These are phyloP conservation scores for Podabrus alpinus DNA, from an alignment of 2,888 invertebrate species.

Conservation along the genomic window DNA sequence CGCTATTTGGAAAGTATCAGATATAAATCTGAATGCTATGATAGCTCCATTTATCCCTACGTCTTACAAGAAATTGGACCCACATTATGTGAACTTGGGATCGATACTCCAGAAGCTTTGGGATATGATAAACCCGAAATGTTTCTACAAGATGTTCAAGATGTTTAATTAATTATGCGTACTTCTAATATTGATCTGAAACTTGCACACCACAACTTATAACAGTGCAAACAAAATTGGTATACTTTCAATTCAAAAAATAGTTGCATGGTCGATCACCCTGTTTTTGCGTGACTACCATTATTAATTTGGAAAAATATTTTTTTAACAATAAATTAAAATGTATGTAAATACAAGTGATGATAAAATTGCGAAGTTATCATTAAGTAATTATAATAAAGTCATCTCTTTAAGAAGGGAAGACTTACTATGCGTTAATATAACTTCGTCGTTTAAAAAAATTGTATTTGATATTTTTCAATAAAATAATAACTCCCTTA, in stretches of 20 bases:
- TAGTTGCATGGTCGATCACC: background rate
- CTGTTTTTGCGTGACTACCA: too few relatives aligned
- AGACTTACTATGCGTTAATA: background rate
- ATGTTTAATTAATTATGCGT: slow-evolving; percentile 48
- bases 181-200: background rate
- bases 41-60: slow-evolving; percentile 83
- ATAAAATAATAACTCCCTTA: background rate
- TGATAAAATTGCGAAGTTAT: background rate
- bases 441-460: background rate
- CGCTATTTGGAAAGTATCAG: slow-evolving; percentile 88
- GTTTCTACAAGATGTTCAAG: slow-evolving; percentile 73
- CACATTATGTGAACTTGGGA: slow-evolving; percentile 88
- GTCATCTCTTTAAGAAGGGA: background rate
- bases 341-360: background rate
- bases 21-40: slow-evolving; percentile 78
- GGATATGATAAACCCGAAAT: slow-evolving; percentile 97
- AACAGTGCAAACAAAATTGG: too few relatives aligned
- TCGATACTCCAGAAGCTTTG: slow-evolving; percentile 90
- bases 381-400: background rate
- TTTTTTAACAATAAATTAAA: background rate
- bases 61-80: slow-evolving; percentile 88
- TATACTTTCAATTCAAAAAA: background rate
- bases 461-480: background rate
- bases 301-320: background rate
- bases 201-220: background rate